Percentiles rank a stretch among this genome's conserved stretches.
Conservation (phyloP, 2,113 vertebrate species). For the Alexandromys fortis region DNA sequence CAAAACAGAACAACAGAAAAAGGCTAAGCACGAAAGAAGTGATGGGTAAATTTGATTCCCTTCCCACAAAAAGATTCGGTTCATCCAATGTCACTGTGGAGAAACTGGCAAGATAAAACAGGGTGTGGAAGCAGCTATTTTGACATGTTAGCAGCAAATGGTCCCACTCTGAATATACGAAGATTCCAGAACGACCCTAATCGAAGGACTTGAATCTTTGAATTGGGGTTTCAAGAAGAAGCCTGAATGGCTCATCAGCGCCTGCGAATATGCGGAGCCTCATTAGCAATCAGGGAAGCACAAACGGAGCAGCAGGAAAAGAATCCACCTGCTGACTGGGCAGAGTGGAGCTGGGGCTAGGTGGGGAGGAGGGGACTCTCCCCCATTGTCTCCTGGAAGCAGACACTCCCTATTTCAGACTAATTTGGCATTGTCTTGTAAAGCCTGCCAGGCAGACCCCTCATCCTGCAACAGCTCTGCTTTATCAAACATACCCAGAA, state of each 20-base stretch:
- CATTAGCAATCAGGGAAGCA: constrained; percentile 34
- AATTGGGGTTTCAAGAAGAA: constrained; percentile 30
- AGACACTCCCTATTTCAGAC: background rate
- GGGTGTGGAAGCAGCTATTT: background rate
- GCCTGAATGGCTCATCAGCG: background rate
- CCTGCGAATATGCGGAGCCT: background rate
- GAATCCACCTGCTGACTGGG: background rate
- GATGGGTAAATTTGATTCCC: background rate
- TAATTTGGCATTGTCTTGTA: background rate
- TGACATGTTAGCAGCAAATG: background rate
- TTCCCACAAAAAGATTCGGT: constrained; percentile 1
- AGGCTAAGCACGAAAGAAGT: background rate
- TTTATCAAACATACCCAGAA: background rate
- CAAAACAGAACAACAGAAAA: background rate
- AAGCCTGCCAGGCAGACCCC: accelerated
- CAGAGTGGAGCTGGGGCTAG: background rate
- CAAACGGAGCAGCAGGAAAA: background rate
- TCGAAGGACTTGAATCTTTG: constrained; percentile 18
- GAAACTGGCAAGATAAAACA: constrained; percentile 6
- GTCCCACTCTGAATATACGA: background rate
- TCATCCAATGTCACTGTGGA: background rate
- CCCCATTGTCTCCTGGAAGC: background rate
- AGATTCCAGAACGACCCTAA: constrained; percentile 6
- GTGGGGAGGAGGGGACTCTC: background rate
- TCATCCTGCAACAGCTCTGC: background rate